phyloP scores from a whole-genome alignment of 2,797 vertebrate genomes.

The Esox masquinongy region DNA sequence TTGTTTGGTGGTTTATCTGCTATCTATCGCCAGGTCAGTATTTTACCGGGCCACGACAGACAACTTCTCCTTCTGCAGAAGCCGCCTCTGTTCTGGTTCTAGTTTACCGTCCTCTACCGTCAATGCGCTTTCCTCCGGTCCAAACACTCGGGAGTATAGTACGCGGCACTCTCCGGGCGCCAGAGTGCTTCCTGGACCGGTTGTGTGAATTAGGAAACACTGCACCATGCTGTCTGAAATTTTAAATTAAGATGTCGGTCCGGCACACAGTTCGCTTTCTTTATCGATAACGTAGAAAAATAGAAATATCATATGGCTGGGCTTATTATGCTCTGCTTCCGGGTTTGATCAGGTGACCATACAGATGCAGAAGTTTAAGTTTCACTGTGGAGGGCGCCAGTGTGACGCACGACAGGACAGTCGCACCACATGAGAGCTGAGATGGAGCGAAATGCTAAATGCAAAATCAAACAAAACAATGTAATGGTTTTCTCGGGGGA shows the following conservation, averaged over 20 bases:
- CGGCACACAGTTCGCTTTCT: fast-evolving
- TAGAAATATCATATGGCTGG: background rate
- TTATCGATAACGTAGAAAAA: background rate
- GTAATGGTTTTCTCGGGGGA: too few relatives aligned
- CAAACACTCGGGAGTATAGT: constrained; percentile 81
- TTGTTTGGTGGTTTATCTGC: background rate
- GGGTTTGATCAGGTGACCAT: constrained; percentile 68
- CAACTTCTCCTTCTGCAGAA: constrained; percentile 76
- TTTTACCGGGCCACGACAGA: constrained; percentile 78
- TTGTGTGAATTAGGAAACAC: constrained; percentile 83
- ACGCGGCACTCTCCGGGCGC: constrained; percentile 71
- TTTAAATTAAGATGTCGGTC: background rate
- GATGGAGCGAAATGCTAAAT: too few relatives aligned
- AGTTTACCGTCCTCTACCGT: constrained; percentile 24
- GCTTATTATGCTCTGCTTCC: constrained; percentile 56
- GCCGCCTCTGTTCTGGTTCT: constrained; percentile 68
- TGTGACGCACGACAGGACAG: background rate
- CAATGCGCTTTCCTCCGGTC: constrained; percentile 59
- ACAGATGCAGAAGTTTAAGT: background rate
- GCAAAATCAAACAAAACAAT: too few relatives aligned
- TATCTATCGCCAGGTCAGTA: too few relatives aligned
- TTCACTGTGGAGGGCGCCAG: constrained; percentile 54
- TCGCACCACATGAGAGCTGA: background rate
- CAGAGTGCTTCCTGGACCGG: constrained; percentile 67
- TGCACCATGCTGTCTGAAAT: constrained; percentile 75